Evolutionary conservation across 2,797 vertebrate genomes (phyloP).

Genomic region (Acanthurus leucopareius): DNA sequence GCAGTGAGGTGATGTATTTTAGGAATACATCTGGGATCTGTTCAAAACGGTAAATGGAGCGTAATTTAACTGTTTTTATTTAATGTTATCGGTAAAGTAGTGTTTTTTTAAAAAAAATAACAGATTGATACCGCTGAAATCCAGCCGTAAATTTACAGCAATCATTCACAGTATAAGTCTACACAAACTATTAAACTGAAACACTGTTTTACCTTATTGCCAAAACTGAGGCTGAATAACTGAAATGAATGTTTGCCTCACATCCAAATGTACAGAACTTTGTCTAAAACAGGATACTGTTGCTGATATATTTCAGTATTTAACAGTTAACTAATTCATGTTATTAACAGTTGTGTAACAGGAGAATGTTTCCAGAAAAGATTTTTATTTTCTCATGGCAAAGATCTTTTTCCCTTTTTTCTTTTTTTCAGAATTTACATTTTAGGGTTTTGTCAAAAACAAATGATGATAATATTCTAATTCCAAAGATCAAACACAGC

Average conservation of each 20-base stretch:
- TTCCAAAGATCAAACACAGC: neutral
- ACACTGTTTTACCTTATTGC: too few species aligned
- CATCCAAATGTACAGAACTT: neutral
- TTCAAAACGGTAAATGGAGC: neutral
- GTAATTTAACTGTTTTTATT: neutral
- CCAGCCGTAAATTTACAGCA: neutral
- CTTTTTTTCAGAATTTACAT: neutral
- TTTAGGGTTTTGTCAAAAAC: neutral
- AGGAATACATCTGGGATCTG: neutral
- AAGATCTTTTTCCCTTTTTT: neutral
- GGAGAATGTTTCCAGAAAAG: neutral
- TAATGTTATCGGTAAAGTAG: neutral
- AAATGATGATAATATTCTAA: neutral
- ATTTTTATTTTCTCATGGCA: neutral
- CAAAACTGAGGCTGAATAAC: neutral
- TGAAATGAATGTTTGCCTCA: neutral
- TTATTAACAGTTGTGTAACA: neutral
- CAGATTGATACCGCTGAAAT: neutral
- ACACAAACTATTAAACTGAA: too few species aligned
- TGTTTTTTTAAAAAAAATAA: neutral
- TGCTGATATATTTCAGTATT: neutral
- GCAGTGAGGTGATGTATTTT: neutral
- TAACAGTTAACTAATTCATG: neutral
- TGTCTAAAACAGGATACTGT: neutral
- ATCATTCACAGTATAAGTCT: neutral